phyloP scores from a whole-genome alignment of 2,797 vertebrate genomes.

The Rhabdomys pumilio region DNA sequence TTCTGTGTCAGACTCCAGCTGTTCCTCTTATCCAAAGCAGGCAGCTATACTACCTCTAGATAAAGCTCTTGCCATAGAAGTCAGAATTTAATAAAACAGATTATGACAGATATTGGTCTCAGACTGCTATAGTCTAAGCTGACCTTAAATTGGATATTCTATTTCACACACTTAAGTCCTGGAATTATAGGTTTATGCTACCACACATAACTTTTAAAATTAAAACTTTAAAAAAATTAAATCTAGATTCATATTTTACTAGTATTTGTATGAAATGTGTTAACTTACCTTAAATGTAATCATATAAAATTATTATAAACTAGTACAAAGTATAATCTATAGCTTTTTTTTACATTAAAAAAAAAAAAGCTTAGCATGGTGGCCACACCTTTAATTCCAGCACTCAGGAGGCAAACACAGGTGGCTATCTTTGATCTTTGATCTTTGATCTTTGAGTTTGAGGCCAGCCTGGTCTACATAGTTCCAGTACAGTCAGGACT shows the following conservation, averaged over 20 bases:
- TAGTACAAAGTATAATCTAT: slow-evolving; percentile 44
- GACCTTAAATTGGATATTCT: neutral
- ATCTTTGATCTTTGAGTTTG: neutral
- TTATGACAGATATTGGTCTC: neutral
- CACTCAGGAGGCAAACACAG: neutral
- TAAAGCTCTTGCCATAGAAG: slow-evolving; percentile 41
- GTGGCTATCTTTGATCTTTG: neutral
- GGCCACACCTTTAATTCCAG: neutral
- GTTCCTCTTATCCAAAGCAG: slow-evolving; percentile 22
- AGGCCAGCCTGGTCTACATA: neutral
- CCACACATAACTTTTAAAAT: neutral
- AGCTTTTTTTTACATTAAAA: neutral
- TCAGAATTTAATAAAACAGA: slow-evolving; percentile 59
- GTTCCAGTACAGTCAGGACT: neutral
- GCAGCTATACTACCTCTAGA: neutral
- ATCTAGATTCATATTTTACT: slow-evolving; percentile 22
- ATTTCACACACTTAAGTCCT: neutral
- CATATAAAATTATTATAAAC: slow-evolving; percentile 44
- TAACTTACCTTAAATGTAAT: slow-evolving; percentile 47
- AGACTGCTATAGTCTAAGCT: neutral
- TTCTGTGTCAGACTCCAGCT: neutral
- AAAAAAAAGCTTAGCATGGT: neutral
- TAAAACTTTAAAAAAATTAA: slow-evolving; percentile 47
- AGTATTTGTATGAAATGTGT: slow-evolving; percentile 56
- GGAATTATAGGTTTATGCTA: neutral